These are phyloP conservation scores for Penaeus chinensis DNA, from an alignment of 1,140 invertebrate genomes.

Conservation along the genomic window DNA sequence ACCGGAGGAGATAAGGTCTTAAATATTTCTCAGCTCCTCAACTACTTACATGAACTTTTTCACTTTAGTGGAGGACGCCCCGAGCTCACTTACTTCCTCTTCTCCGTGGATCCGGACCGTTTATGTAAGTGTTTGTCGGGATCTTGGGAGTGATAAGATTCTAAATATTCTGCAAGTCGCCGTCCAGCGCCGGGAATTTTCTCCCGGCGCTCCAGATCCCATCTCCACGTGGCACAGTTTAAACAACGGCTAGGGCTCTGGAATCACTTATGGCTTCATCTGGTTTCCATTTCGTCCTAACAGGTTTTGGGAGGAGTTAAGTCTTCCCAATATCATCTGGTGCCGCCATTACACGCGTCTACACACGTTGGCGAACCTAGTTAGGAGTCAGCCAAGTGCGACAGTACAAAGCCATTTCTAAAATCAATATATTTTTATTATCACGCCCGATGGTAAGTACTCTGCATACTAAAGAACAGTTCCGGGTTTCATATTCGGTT, in stretches of 20 bases:
- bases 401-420: too few species aligned
- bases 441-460: too few species aligned
- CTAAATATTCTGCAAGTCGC: conserved; percentile 55
- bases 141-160: conserved; percentile 49
- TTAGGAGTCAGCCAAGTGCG: not conserved
- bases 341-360: conserved; percentile 39
- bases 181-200: conserved; percentile 39
- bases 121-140: conserved; percentile 51
- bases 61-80: conserved; percentile 19
- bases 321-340: conserved; percentile 26
- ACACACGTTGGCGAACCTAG: conserved; percentile 38
- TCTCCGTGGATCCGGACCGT: conserved; percentile 29
- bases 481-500: too few species aligned
- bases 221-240: conserved; percentile 31
- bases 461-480: too few species aligned
- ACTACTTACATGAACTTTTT: conserved; percentile 49
- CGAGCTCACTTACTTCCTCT: conserved; percentile 40
- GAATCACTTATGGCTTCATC: conserved; percentile 51
- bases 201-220: conserved; percentile 6
- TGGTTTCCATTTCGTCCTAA: conserved; percentile 49
- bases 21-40: conserved; percentile 21
- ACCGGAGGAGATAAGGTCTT: conserved; percentile 22
- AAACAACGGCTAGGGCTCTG: conserved; percentile 26
- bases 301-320: conserved; percentile 44
- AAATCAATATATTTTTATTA: too few species aligned